Evolutionary conservation across 2,113 vertebrate genomes (phyloP).

Genomic region (Sphaerodactylus townsendi): DNA sequence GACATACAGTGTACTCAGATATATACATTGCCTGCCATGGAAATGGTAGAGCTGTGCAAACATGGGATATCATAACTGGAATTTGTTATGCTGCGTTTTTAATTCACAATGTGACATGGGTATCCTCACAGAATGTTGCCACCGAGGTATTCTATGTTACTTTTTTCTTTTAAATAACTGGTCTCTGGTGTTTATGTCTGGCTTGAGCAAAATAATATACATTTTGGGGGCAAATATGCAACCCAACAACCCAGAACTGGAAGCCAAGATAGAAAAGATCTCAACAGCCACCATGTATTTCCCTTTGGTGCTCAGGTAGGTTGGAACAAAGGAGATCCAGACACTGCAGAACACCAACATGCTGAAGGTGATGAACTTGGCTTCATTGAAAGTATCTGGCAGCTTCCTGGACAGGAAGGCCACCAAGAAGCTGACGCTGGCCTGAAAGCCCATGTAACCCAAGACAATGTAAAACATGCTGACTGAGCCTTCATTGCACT

Average conservation of each 20-base stretch:
- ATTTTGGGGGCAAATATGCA: constrained; percentile 9
- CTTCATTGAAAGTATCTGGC: constrained; percentile 7
- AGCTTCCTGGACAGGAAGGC: not conserved
- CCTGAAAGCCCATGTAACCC: not conserved
- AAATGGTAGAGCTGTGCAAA: too few species aligned
- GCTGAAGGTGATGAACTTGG: constrained; percentile 8
- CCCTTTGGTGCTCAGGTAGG: constrained; percentile 5
- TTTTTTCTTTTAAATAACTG: not conserved
- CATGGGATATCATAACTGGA: too few species aligned
- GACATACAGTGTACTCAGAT: too few species aligned
- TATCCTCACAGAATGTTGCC: too few species aligned
- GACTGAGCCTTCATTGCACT: constrained; percentile 1
- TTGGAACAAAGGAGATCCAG: not conserved
- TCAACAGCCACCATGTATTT: constrained; percentile 14
- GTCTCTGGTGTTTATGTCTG: not conserved
- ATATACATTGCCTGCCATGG: too few species aligned
- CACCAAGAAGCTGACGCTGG: not conserved
- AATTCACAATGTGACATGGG: too few species aligned
- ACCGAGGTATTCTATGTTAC: not conserved
- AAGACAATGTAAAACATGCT: not conserved
- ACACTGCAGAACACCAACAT: not conserved
- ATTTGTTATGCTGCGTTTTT: too few species aligned
- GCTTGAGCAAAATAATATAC: not conserved
- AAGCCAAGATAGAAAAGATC: constrained; percentile 8
- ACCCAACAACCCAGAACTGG: not conserved